Percentiles rank a stretch among this genome's conserved stretches.
These are phyloP conservation scores for Addax nasomaculatus DNA, from an alignment of 2,113 vertebrate genomes.

Conservation along the genomic window DNA sequence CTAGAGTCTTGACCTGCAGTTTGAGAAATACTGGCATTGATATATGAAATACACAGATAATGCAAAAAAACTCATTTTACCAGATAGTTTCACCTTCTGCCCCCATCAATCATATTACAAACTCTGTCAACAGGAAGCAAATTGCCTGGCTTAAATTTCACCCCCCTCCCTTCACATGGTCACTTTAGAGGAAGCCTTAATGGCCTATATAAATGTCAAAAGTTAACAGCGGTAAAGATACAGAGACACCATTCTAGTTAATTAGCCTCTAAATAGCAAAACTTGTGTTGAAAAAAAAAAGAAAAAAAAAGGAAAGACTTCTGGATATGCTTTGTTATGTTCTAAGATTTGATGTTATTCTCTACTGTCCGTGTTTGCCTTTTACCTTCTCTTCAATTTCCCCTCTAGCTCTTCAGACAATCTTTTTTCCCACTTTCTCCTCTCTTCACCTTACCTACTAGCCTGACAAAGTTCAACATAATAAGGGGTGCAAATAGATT, in stretches of 20 bases:
- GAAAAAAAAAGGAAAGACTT: background rate
- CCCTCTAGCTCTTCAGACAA: background rate
- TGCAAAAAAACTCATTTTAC: slow-evolving; percentile 65
- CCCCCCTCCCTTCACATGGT: background rate
- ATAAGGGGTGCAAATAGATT: background rate
- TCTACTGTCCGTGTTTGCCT: background rate
- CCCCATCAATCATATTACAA: slow-evolving; percentile 67
- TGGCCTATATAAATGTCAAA: background rate
- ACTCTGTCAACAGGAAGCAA: slow-evolving; percentile 56
- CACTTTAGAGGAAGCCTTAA: slow-evolving; percentile 15
- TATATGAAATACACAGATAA: slow-evolving; percentile 70
- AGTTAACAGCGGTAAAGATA: background rate
- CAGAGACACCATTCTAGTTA: background rate
- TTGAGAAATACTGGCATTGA: slow-evolving; percentile 61
- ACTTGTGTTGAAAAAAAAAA: background rate
- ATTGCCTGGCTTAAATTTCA: slow-evolving; percentile 43
- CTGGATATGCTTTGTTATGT: background rate
- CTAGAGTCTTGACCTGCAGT: slow-evolving; percentile 55
- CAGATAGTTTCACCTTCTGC: slow-evolving; percentile 57
- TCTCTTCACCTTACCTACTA: background rate
- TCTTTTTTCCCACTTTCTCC: background rate
- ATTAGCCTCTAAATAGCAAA: background rate
- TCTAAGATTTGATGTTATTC: background rate
- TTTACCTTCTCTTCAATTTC: background rate
- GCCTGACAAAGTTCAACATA: background rate